Evolutionary conservation across 1,140 invertebrate genomes (phyloP).

Genomic region (Varroa destructor): DNA sequence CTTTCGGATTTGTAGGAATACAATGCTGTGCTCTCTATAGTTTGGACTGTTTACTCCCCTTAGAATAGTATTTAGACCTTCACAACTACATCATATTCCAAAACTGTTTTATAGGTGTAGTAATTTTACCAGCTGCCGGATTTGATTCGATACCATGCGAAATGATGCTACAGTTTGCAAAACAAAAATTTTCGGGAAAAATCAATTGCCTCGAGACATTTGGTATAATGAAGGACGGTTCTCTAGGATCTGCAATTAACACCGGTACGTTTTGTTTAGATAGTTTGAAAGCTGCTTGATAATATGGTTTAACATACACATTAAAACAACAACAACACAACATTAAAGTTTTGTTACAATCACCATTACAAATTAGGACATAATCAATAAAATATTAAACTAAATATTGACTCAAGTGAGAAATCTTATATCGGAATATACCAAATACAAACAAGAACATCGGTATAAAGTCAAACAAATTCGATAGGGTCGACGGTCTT

Average conservation of each 20-base stretch:
- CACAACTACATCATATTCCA: too few relatives aligned
- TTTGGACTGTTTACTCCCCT: not conserved
- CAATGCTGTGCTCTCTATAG: too few relatives aligned
- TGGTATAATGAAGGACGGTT: not conserved
- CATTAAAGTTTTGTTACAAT: too few relatives aligned
- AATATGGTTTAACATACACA: too few relatives aligned
- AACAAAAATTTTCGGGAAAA: not conserved
- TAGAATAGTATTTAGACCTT: too few relatives aligned
- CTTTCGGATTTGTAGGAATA: too few relatives aligned
- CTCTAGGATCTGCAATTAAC: not conserved
- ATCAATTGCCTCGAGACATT: constrained; percentile 7
- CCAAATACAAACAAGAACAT: not conserved
- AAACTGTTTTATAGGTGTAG: not conserved
- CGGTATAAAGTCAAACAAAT: not conserved
- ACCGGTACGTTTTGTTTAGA: not conserved
- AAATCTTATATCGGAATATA: not conserved
- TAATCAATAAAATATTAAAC: too few relatives aligned
- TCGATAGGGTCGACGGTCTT: too few relatives aligned
- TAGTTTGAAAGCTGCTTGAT: too few relatives aligned
- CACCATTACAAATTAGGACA: too few relatives aligned
- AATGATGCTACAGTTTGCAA: constrained; percentile 21
- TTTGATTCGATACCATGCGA: constrained; percentile 12
- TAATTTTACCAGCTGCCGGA: not conserved
- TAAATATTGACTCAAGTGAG: too few relatives aligned
- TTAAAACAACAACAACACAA: too few relatives aligned